Percentiles rank a stretch among this genome's conserved stretches.
Evolutionary conservation across 2,113 vertebrate species (phyloP).

Genomic region (Phainopepla nitens): DNA sequence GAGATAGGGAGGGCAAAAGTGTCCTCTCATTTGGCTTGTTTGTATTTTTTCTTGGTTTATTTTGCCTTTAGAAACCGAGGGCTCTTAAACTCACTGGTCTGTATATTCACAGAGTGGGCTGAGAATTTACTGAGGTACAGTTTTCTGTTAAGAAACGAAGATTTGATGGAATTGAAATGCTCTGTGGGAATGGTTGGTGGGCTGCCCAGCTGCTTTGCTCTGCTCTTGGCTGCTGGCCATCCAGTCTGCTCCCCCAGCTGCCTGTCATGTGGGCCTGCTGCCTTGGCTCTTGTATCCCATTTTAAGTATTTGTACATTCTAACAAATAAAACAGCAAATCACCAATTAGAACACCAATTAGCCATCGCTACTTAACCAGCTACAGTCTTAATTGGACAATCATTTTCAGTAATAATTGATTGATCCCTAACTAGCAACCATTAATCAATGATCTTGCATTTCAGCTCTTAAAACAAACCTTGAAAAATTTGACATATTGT

Average conservation of each 20-base stretch:
- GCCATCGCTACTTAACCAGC: not conserved
- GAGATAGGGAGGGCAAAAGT: not conserved
- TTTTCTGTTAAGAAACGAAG: not conserved
- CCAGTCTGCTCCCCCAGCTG: conserved; percentile 49
- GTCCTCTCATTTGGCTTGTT: not conserved
- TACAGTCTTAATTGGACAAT: conserved; percentile 22
- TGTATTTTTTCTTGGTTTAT: not conserved
- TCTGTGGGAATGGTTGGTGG: conserved; percentile 56
- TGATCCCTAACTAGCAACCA: not conserved
- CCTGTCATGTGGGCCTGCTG: conserved; percentile 48
- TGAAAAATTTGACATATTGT: not conserved
- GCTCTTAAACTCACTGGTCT: not conserved
- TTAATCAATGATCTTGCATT: not conserved
- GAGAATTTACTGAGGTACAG: not conserved
- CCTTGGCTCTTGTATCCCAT: conserved; percentile 5
- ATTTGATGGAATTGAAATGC: conserved; percentile 8
- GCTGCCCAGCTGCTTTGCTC: conserved; percentile 59
- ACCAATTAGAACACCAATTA: conserved; percentile 54
- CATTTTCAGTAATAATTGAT: conserved; percentile 32
- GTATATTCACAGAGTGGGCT: not conserved
- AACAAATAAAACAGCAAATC: conserved; percentile 45
- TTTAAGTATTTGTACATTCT: conserved; percentile 41
- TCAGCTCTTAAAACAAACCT: not conserved
- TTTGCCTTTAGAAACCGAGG: not conserved
- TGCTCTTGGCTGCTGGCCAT: conserved; percentile 53